These are phyloP conservation scores for Acrobasis consociella DNA, from an alignment of 2,888 invertebrate genomes.

Conservation along the genomic window DNA sequence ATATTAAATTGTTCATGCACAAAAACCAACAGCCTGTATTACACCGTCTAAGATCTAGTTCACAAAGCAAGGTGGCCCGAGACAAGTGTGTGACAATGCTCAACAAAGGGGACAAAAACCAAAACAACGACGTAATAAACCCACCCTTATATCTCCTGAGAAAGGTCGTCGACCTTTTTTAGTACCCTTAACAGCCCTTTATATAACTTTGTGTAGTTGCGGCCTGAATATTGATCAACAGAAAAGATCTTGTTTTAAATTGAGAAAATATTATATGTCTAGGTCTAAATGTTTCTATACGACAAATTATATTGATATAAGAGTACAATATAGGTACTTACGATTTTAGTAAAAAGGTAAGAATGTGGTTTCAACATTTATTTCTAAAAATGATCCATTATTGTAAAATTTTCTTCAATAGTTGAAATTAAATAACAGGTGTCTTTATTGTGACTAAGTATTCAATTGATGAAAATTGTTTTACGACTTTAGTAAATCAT, in stretches of 20 bases:
- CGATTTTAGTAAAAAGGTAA: too few species aligned
- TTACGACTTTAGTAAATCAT: background rate
- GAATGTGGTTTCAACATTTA: too few species aligned
- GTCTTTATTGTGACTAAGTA: too few species aligned
- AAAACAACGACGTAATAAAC: conserved; percentile 54
- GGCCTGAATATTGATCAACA: conserved; percentile 23
- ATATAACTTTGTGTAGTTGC: conserved; percentile 8
- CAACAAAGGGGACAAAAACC: conserved; percentile 60
- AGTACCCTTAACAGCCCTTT: conserved; percentile 17
- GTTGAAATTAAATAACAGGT: too few species aligned
- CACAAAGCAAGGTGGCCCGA: conserved; percentile 56
- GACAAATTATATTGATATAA: too few species aligned
- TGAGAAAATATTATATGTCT: background rate
- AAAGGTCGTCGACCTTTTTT: conserved; percentile 54
- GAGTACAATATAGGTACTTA: too few species aligned
- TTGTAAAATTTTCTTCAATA: too few species aligned
- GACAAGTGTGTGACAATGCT: conserved; percentile 71
- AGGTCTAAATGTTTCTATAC: background rate
- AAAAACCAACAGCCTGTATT: conserved; percentile 45
- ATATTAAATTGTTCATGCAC: too few species aligned
- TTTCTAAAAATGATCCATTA: too few species aligned
- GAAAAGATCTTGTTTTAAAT: conserved; percentile 1
- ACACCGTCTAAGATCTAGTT: conserved; percentile 44
- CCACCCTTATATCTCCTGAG: conserved; percentile 52
- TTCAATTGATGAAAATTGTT: too few species aligned